A percentile compares a stretch with the other conserved stretches of the same genome.
Evolutionary conservation across 1,140 invertebrate genomes (phyloP).

Genomic region (Nasonia longicornis): DNA sequence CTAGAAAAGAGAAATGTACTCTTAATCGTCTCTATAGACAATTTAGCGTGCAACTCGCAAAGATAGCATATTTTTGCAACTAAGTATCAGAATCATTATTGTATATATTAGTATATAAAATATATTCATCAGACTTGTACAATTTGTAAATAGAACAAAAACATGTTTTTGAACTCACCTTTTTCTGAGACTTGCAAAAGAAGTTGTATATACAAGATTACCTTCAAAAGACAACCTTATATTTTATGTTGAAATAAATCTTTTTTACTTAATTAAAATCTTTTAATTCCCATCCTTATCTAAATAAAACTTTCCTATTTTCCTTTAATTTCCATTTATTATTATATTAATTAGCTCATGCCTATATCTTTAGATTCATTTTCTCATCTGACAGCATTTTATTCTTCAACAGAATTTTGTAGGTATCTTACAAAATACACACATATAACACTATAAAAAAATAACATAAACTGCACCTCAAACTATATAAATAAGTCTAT

Average conservation of each 20-base stretch:
- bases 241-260: slow-evolving; percentile 65
- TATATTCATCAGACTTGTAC: slow-evolving; percentile 44
- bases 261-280: slow-evolving; percentile 60
- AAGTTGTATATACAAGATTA: slow-evolving; percentile 54
- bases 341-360: neutral
- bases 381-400: neutral
- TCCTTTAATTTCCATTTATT: neutral
- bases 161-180: slow-evolving; percentile 7
- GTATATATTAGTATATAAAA: slow-evolving; percentile 27
- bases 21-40: neutral
- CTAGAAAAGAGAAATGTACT: slow-evolving; percentile 13
- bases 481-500: neutral
- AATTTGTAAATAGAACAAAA: slow-evolving; percentile 43
- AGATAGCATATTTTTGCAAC: neutral
- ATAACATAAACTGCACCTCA: neutral
- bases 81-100: neutral
- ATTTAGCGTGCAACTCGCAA: neutral
- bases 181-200: slow-evolving; percentile 40
- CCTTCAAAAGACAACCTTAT: slow-evolving; percentile 50
- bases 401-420: neutral
- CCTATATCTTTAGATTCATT: neutral
- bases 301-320: slow-evolving; percentile 26
- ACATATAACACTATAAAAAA: neutral
- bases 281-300: slow-evolving; percentile 60
- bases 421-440: neutral